Percentiles rank a stretch among this genome's conserved stretches.
Evolutionary conservation across 2,113 vertebrate species (phyloP).

Genomic region (Crypturellus undulatus): DNA sequence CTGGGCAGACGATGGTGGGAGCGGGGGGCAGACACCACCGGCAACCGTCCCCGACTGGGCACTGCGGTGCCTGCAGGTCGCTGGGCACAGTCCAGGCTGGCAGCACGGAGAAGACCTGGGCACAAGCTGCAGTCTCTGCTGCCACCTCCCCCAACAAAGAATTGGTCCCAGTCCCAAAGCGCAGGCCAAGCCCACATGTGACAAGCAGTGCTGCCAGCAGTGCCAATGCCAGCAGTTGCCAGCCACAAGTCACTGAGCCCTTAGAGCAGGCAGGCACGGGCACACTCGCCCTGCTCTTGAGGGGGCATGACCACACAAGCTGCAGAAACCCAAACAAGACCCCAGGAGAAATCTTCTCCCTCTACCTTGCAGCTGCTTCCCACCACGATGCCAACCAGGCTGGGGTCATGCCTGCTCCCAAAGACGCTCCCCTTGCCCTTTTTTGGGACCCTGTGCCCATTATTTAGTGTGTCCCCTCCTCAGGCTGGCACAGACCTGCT

Average conservation of each 20-base stretch:
- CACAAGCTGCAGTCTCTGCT: background rate
- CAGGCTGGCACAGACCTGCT: background rate
- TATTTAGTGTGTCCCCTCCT: too few relatives aligned
- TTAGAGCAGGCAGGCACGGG: background rate
- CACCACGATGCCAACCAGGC: background rate
- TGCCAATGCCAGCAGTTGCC: background rate
- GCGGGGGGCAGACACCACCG: background rate
- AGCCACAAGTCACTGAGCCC: background rate
- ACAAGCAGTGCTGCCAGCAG: too few relatives aligned
- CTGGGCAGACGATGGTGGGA: accelerated
- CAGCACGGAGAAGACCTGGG: background rate
- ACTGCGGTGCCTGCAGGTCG: background rate
- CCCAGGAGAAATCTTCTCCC: background rate
- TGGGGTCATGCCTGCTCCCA: background rate
- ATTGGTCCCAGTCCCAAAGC: background rate
- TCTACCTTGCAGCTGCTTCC: background rate
- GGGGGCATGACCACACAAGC: accelerated
- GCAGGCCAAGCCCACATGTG: background rate
- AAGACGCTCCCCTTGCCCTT: background rate
- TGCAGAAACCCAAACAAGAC: background rate
- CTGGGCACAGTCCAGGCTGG: background rate
- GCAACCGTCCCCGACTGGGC: background rate
- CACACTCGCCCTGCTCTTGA: background rate
- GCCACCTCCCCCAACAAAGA: too few relatives aligned
- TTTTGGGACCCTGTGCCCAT: accelerated